Percentiles rank a stretch among this genome's conserved stretches.
These are phyloP conservation scores for Caenorhabditis inopinata DNA, from an alignment of 1,140 invertebrate species.

Conservation along the genomic window DNA sequence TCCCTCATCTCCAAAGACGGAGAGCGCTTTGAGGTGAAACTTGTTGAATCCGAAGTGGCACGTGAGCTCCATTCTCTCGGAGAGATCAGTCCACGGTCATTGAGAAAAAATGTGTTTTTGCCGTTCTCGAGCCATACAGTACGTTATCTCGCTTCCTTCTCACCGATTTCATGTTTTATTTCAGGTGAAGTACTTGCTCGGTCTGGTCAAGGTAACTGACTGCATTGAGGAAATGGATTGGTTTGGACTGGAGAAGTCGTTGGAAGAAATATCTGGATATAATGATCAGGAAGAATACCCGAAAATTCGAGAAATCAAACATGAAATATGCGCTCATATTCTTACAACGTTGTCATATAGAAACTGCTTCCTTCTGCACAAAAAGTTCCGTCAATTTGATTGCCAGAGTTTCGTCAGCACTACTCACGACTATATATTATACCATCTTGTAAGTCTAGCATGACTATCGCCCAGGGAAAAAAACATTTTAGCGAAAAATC, in stretches of 20 bases:
- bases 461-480: too few relatives aligned
- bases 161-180: not conserved
- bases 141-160: not conserved
- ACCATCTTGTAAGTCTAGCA: not conserved
- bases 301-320: not conserved
- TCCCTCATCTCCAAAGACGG: not conserved
- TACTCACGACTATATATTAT: not conserved
- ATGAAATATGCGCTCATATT: not conserved
- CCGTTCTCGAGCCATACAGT: not conserved
- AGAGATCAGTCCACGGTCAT: not conserved
- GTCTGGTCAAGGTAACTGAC: not conserved
- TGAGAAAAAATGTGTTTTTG: not conserved
- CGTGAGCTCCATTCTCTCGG: not conserved
- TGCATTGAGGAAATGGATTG: not conserved
- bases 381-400: not conserved
- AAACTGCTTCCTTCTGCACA: slow-evolving; percentile 10
- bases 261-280: not conserved
- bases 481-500: too few relatives aligned
- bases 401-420: not conserved
- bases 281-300: not conserved
- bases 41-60: not conserved
- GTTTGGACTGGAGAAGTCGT: not conserved
- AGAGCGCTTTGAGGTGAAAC: slow-evolving; percentile 3
- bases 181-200: not conserved
- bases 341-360: not conserved